Percentiles rank a stretch among this genome's conserved stretches.
Conservation (phyloP, 2,888 invertebrate species). For the Phasia obesa region DNA sequence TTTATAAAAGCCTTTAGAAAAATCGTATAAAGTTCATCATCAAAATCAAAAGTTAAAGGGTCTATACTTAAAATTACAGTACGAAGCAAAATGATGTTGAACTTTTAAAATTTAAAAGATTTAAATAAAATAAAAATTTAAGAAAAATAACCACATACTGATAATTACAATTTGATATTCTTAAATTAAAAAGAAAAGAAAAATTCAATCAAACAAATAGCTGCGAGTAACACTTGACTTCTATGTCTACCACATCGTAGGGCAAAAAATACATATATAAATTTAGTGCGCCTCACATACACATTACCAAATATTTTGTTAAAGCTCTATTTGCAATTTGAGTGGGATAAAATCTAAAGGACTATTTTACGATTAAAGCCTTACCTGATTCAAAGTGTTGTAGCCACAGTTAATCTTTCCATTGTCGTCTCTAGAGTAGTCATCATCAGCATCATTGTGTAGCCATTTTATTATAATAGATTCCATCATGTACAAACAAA, state of each 20-base stretch:
- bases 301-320: slow-evolving; percentile 55
- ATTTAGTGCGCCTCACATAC: slow-evolving; percentile 1
- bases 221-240: neutral
- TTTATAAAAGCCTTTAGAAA: too few relatives aligned
- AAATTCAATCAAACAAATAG: neutral
- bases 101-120: too few relatives aligned
- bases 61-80: too few relatives aligned
- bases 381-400: slow-evolving; percentile 11
- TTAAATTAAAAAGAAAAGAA: neutral
- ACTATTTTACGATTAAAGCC: slow-evolving; percentile 16
- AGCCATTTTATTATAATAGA: slow-evolving; percentile 68
- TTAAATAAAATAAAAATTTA: too few relatives aligned
- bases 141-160: too few relatives aligned
- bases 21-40: too few relatives aligned
- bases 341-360: slow-evolving; percentile 46
- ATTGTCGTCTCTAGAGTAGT: slow-evolving; percentile 29
- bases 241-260: neutral
- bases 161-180: too few relatives aligned
- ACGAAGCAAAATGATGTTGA: too few relatives aligned
- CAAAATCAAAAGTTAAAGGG: too few relatives aligned
- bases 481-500: slow-evolving; percentile 75
- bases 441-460: slow-evolving; percentile 51
- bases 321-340: slow-evolving; percentile 66
- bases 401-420: slow-evolving; percentile 24
- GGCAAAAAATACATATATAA: neutral